Percentiles rank a stretch among this genome's conserved stretches.
Evolutionary conservation across 1,140 invertebrate species (phyloP).

Genomic region (Drosophila pallidifrons): DNA sequence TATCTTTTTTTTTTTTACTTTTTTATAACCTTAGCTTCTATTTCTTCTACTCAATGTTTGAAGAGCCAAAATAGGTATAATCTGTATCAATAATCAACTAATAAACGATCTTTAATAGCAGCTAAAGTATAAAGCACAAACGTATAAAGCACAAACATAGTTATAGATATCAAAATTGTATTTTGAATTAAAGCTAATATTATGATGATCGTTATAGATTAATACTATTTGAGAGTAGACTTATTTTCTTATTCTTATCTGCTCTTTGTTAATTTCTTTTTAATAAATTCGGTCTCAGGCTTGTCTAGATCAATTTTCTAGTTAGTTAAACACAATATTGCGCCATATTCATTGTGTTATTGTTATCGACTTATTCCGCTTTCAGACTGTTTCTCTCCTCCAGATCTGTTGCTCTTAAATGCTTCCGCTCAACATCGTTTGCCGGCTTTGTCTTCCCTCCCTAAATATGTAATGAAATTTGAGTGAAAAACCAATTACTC

Average conservation of each 20-base stretch:
- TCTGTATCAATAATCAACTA: too few relatives aligned
- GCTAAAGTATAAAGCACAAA: too few relatives aligned
- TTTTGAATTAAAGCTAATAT: too few relatives aligned
- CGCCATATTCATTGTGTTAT: background rate
- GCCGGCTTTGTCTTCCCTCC: background rate
- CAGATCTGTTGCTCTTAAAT: slow-evolving; percentile 7
- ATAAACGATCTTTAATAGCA: too few relatives aligned
- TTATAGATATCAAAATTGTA: too few relatives aligned
- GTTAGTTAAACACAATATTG: background rate
- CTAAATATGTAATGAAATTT: slow-evolving; percentile 51
- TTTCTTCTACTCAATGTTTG: too few relatives aligned
- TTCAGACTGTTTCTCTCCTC: background rate
- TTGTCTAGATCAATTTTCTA: background rate
- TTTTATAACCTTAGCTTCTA: too few relatives aligned
- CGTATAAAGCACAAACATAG: too few relatives aligned
- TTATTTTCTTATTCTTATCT: background rate
- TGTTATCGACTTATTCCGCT: background rate
- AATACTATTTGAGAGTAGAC: too few relatives aligned
- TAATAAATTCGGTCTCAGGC: background rate
- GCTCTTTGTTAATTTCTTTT: background rate
- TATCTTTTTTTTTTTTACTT: too few relatives aligned
- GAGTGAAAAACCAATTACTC: slow-evolving; percentile 73
- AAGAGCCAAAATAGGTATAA: too few relatives aligned
- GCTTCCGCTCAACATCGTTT: slow-evolving; percentile 28
- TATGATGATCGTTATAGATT: too few relatives aligned